Evolutionary conservation across 35 echinoderm and acorn worm species (phyloP).

Genomic region (Ophiothrix spiculata): DNA sequence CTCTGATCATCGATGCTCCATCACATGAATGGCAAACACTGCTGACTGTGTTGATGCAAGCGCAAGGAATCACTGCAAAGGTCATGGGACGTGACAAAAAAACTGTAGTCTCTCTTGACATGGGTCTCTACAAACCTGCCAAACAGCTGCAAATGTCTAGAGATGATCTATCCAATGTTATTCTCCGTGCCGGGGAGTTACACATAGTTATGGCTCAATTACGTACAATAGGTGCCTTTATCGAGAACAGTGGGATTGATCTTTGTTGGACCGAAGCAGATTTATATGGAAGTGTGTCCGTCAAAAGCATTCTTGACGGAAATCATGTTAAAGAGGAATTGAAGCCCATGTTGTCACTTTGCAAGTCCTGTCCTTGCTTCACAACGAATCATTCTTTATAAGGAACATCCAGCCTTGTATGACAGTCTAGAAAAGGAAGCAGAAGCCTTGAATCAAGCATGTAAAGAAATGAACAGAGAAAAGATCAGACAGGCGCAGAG

Average conservation of each 20-base stretch:
- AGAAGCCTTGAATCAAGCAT: not conserved
- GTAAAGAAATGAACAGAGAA: not conserved
- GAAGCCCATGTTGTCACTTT: not conserved
- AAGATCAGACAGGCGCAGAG: not conserved
- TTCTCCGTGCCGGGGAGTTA: not conserved
- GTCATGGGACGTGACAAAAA: slow-evolving; percentile 1
- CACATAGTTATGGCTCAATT: not conserved
- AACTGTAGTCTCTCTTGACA: slow-evolving; percentile 30
- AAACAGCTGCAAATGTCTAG: slow-evolving; percentile 3
- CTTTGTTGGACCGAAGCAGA: not conserved
- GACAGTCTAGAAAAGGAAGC: not conserved
- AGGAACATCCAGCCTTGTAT: not conserved
- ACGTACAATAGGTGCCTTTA: not conserved
- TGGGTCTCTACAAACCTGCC: slow-evolving; percentile 17
- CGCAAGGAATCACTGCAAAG: slow-evolving; percentile 19
- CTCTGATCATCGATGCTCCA: slow-evolving; percentile 12
- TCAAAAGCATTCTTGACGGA: not conserved
- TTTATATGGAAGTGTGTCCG: not conserved
- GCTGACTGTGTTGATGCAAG: slow-evolving; percentile 37
- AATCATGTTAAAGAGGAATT: slow-evolving; percentile 18
- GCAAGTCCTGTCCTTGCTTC: not conserved
- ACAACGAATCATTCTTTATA: not conserved
- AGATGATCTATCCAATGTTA: not conserved
- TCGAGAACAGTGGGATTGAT: slow-evolving; percentile 23
- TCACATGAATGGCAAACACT: slow-evolving; percentile 40